Evolutionary conservation across 2,113 vertebrate species (phyloP), one percentile per base, ranked within the genome.

Genomic region (Herpetotheres cachinnans): DNA sequence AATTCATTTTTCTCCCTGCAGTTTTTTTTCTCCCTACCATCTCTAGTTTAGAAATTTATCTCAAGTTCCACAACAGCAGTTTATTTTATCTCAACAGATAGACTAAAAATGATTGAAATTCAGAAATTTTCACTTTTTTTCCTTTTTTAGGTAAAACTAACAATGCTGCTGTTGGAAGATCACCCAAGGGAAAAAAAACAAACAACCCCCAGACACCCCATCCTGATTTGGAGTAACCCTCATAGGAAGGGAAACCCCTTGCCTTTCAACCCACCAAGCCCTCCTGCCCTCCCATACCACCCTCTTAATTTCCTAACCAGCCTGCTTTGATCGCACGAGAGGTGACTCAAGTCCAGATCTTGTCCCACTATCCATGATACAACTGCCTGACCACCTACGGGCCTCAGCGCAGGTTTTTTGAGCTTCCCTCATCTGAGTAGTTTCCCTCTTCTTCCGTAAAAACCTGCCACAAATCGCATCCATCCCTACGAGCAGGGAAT

Each of bases 191-290:
- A 67, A 73, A 82, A 62, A 15, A 56, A 16, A 3, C 11, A 18
- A 16, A 2, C 4, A 11, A 18, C n/a, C 3, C 13, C 26, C 10
- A 61, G 32, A 19, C 7, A 24, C 6, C 21, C 6, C 1, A 5
- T 56, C 46, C 22, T 61, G 40, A 25, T 65, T 59, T 69, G 19
- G 24, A 73, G 4, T 52, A 67, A 46, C 63, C 40, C 20, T 69
- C 2, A 3, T 0, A 50, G 1, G 0, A 67, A 79, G 32, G 36
- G 13, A 52, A 66, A 71, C 2, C 7, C 36, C 6, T 30, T 10
- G 2, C 26, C 32, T 61, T 71, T 49, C 17, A 40, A 8, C 16
- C n/a, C 42, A 46, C 29, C n/a, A 34, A 81, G 29, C 46, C 22
- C n/a, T 36, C 36, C 63, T 59, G 19, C 19, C 20, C 18, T 80